These are phyloP conservation scores for Leucopsar rothschildi DNA, from an alignment of 2,113 vertebrate genomes.

Conservation along the genomic window DNA sequence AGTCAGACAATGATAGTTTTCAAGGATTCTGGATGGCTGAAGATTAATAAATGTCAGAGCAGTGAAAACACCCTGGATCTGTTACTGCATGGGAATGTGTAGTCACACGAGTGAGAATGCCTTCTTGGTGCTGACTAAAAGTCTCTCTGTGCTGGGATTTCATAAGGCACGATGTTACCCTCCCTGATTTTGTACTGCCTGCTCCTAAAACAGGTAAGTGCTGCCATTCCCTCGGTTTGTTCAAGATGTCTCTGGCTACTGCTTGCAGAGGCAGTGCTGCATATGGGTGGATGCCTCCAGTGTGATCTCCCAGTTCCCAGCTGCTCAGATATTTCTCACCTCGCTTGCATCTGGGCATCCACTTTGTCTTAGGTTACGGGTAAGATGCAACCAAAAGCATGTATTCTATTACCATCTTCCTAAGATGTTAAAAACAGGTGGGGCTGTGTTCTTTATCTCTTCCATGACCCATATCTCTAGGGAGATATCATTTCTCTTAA, in stretches of 20 bases:
- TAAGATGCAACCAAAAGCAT: too few relatives aligned
- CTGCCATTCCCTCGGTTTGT: neutral
- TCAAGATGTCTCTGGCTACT: neutral
- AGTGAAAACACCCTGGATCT: neutral
- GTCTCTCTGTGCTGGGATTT: neutral
- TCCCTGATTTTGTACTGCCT: neutral
- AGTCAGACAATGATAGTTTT: neutral
- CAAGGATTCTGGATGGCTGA: neutral
- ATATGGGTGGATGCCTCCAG: accelerated
- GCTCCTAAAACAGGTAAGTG: neutral
- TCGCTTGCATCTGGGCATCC: neutral
- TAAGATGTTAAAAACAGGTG: neutral
- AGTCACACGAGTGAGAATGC: accelerated
- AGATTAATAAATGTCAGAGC: neutral
- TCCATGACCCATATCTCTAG: neutral
- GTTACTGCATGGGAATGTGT: neutral
- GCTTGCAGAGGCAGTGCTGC: neutral
- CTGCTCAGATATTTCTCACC: neutral
- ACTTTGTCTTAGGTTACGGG: neutral
- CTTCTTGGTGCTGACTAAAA: neutral
- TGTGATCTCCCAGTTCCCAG: neutral
- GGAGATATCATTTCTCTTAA: neutral
- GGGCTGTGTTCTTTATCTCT: neutral
- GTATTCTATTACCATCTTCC: neutral
- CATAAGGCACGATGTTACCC: accelerated